Evolutionary conservation across 2,797 vertebrate species (phyloP), one percentile per base, ranked within the genome.

Genomic region (Chelidonichthys spinosus): DNA sequence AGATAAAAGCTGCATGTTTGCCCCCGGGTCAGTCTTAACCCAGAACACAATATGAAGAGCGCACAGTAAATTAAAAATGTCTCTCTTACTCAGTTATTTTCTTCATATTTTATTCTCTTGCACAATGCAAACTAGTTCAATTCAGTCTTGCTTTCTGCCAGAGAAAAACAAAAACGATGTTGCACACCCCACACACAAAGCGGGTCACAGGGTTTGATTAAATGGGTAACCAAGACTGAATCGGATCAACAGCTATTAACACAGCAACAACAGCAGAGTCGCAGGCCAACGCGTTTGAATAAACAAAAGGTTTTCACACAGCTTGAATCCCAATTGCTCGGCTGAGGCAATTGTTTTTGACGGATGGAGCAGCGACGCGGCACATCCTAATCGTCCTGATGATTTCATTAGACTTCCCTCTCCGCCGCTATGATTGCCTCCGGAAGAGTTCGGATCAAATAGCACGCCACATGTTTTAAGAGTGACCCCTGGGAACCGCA

Each of bases 1-100:
- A 81, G 85, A 86, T 85, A 85, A 85, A 84, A 80, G 79, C 85
- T 82, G 59, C 36, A 0, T 70, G 72, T 69, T 74, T 1, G 72
- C 91, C 88, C 25, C 70, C 79, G 44, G 86, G 90, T 90, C 81
- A 72, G 65, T 72, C 72, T 89, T 84, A 82, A 87, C 82, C 82
- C 77, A 86, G 79, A 89, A 86, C 64, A 68, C 5, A 32, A 39
- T 69, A 63, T 73, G 72, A 88, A 83, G 60, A 86, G 55, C 40
- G 36, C 67, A 56, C 18, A 18, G 53, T 72, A 85, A 87, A 86
- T 82, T 85, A 72, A 89, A 25, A 87, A 90, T 76, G 72, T 75
- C 68, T 79, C 61, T 87, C 67, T 66, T 25, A 52, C 74, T 63
- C 67, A 79, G 70, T 79, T 76, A 49, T 61, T 76, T 69, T 79